Percentiles rank a stretch among this genome's conserved stretches.
phyloP scores from a whole-genome alignment of 1,140 invertebrate species.

The Leptoteleia sp. region DNA sequence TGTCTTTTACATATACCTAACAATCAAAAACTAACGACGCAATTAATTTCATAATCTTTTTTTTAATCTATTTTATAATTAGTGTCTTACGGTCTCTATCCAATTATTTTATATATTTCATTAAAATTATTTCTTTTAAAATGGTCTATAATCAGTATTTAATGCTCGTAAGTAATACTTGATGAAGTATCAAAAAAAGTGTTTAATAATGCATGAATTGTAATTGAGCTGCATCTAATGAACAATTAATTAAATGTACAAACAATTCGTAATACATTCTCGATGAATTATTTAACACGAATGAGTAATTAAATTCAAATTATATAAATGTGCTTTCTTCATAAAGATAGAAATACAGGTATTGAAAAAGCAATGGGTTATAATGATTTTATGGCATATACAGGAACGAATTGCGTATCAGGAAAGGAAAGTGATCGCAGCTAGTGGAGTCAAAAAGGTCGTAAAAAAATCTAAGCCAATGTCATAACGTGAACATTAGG shows the following conservation, averaged over 20 bases:
- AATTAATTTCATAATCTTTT: too few species aligned
- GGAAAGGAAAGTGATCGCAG: constrained; percentile 69
- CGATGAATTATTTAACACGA: constrained; percentile 26
- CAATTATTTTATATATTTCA: too few species aligned
- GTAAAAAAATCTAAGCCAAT: constrained; percentile 64
- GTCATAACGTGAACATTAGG: constrained; percentile 68
- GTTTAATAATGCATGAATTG: constrained; percentile 26
- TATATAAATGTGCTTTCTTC: constrained; percentile 40
- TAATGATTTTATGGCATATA: constrained; percentile 33
- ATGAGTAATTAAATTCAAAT: constrained; percentile 46
- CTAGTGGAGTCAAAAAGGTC: constrained; percentile 60
- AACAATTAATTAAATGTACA: constrained; percentile 27
- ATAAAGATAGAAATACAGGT: constrained; percentile 10
- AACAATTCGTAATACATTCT: constrained; percentile 11
- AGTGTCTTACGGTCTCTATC: too few species aligned
- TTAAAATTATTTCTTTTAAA: too few species aligned
- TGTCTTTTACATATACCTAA: too few species aligned
- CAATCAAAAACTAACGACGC: too few species aligned
- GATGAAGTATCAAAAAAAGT: constrained; percentile 25
- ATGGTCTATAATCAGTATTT: too few species aligned
- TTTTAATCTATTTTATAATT: too few species aligned
- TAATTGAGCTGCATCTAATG: constrained; percentile 41
- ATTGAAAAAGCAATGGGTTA: constrained; percentile 13
- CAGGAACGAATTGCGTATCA: constrained; percentile 64
- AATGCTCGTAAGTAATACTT: constrained; percentile 25